Base-by-base conservation (phyloP, 2,797 vertebrate species). In the Coendou prehensilis region DNA sequence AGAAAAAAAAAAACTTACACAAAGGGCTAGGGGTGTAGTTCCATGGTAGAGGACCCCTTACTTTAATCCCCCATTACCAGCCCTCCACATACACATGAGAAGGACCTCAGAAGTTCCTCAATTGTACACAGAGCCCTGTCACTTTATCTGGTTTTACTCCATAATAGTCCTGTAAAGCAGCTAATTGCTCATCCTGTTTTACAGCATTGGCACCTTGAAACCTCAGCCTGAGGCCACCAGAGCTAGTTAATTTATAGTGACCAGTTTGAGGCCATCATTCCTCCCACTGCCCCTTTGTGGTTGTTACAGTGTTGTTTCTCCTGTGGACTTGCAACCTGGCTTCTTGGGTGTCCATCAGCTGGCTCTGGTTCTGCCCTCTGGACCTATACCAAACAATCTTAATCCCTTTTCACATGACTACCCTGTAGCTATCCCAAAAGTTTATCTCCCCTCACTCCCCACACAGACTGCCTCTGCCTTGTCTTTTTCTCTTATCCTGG, bases 391-490 rank as follows among this genome's bases (percentile, higher is more conserved):
- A 83, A 79, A 76, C 82, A 52, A 8, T 50, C 80, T 47, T 80
- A 89, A 89, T 91, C 84, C 78, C 67, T 91, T 95, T 93, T 78
- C 57, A 83, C 84, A 56, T 64, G 83, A 95, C 87, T 86, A 18
- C 84, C 79, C 45, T 75, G 2, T 79, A 91, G 89, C 87, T 63
- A 57, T 95, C 87, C 37, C 33, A 89, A 96, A 69, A 91, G 57
- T 41, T 96, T 91, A 67, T 89, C 91, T 90, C 75, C 41, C 63
- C 26, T 20, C n/a, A 0, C 0, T 41, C 33, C 79, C 63, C 67
- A 56, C 9, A 20, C 37, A 23, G 45, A 61, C 71, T 59, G 45
- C 56, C 67, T 93, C 37, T 87, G 45, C 61, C 61, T 64, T 83
- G 28, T 80, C 75, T 87, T 50, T 93, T 69, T 90, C 89, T 93